phyloP scores from a whole-genome alignment of 2,888 invertebrate genomes.

The Hermodice carunculata region DNA sequence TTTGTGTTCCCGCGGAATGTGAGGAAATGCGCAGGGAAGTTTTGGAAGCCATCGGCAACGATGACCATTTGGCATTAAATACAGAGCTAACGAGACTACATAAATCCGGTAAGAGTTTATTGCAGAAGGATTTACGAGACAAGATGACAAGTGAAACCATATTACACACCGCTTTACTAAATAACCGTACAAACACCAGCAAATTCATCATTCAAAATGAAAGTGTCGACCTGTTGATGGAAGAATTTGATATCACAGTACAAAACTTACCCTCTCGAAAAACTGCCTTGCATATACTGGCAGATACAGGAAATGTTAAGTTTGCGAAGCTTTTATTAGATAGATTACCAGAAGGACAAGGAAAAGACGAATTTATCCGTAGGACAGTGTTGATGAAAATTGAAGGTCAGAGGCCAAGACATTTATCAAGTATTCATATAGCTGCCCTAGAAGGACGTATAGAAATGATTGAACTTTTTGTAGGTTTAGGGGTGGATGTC shows the following conservation, averaged over 20 bases:
- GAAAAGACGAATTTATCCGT: background rate
- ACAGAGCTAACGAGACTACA: too few relatives aligned
- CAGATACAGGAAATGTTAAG: constrained; percentile 49
- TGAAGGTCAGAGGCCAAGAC: constrained; percentile 58
- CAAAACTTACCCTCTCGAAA: constrained; percentile 42
- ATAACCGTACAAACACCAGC: too few relatives aligned
- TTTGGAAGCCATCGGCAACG: too few relatives aligned
- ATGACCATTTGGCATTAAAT: too few relatives aligned
- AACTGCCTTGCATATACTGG: constrained; percentile 56
- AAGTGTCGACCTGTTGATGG: constrained; percentile 9
- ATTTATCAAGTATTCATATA: constrained; percentile 41
- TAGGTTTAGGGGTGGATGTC: constrained; percentile 20
- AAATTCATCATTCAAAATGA: constrained; percentile 16
- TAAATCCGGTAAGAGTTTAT: too few relatives aligned
- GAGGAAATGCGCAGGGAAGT: too few relatives aligned
- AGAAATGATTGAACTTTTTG: constrained; percentile 31
- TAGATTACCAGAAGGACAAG: constrained; percentile 4
- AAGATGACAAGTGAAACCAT: too few relatives aligned
- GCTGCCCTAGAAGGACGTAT: constrained; percentile 44
- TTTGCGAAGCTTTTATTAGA: constrained; percentile 29
- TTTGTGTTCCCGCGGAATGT: too few relatives aligned
- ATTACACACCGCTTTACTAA: too few relatives aligned
- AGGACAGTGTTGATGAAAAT: constrained; percentile 45
- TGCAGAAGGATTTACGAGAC: too few relatives aligned
- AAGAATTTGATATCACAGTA: constrained; percentile 29